phyloP scores from a whole-genome alignment of 2,888 invertebrate genomes.

The Piscicola geometra region DNA sequence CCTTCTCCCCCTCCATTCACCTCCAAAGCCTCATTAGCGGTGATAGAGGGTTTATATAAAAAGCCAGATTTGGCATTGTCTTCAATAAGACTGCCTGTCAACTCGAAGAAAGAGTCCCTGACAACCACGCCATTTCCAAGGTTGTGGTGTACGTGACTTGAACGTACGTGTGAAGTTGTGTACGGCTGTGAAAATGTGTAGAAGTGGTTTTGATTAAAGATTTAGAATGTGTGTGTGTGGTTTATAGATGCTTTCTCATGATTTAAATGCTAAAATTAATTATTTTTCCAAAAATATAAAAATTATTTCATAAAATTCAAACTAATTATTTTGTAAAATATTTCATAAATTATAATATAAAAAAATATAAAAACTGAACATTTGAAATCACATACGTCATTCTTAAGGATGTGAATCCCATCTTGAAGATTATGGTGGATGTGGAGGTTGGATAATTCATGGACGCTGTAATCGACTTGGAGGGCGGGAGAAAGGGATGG shows the following conservation, averaged over 20 bases:
- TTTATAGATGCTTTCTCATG: background rate
- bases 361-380: too few relatives aligned
- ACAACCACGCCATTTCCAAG: slow-evolving; percentile 74
- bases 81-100: slow-evolving; percentile 60
- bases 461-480: slow-evolving; percentile 40
- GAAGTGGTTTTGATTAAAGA: too few relatives aligned
- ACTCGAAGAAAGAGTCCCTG: slow-evolving; percentile 62
- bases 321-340: too few relatives aligned
- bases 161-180: slow-evolving; percentile 63
- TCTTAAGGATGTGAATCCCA: slow-evolving; percentile 86
- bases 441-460: slow-evolving; percentile 55
- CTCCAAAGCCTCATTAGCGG: slow-evolving; percentile 56
- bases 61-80: slow-evolving; percentile 82
- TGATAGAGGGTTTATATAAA: slow-evolving; percentile 81
- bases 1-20: too few relatives aligned
- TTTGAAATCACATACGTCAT: slow-evolving; percentile 70
- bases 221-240: background rate
- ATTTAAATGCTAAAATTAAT: background rate
- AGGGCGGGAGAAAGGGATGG: slow-evolving; percentile 60
- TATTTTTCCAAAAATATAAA: background rate
- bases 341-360: too few relatives aligned
- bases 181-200: slow-evolving; percentile 56
- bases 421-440: slow-evolving; percentile 82
- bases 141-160: slow-evolving; percentile 37
- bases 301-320: too few relatives aligned